Percentiles rank a stretch among this genome's conserved stretches.
These are phyloP conservation scores for Octodon degus DNA, from an alignment of 2,113 vertebrate genomes.

Conservation along the genomic window DNA sequence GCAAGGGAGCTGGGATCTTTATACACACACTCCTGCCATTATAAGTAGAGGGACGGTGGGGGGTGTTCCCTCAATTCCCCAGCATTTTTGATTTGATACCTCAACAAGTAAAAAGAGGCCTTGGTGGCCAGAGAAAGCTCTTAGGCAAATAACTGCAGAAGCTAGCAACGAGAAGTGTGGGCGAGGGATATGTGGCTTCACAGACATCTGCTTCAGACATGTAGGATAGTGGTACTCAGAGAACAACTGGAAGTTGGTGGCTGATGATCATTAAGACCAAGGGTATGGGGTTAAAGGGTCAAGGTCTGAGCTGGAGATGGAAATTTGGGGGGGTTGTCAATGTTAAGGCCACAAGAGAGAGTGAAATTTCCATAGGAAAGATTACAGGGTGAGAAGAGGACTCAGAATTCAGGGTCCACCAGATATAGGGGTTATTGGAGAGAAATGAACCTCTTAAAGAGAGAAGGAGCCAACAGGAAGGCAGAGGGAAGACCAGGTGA, in stretches of 20 bases:
- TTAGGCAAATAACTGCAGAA: conserved; percentile 59
- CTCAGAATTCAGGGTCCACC: background rate
- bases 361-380: background rate
- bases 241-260: background rate
- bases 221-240: background rate
- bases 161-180: background rate
- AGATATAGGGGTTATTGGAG: background rate
- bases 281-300: background rate
- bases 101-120: background rate
- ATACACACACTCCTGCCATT: background rate
- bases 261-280: background rate
- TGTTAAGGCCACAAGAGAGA: background rate
- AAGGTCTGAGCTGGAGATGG: background rate
- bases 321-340: background rate
- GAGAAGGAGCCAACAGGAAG: background rate
- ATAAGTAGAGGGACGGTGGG: background rate
- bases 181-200: background rate
- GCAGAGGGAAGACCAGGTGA: conserved; percentile 4
- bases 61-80: background rate
- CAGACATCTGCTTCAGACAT: background rate
- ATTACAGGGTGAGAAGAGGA: background rate
- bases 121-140: conserved; percentile 66
- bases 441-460: conserved; percentile 22
- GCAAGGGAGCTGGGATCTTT: background rate
- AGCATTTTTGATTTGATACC: conserved; percentile 39